Evolutionary conservation across 2,888 invertebrate genomes (phyloP).

Genomic region (Trissolcus japonicus): DNA sequence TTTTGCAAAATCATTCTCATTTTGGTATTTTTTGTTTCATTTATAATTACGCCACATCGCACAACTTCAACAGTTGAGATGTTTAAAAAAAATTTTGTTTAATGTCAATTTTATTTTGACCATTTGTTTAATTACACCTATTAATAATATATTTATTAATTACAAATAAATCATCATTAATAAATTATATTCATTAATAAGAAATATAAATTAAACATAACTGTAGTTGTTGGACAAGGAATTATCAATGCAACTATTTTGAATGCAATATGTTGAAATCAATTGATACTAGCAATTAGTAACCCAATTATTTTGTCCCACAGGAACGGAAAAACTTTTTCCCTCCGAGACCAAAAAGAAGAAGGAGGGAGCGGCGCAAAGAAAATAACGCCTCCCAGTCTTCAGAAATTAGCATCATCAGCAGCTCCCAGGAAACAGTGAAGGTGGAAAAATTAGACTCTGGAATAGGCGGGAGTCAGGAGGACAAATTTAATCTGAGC

Average conservation of each 20-base stretch:
- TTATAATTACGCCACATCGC: background rate
- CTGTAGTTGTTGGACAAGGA: too few relatives aligned
- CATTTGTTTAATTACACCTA: background rate
- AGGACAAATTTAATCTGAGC: conserved; percentile 17
- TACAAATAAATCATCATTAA: too few relatives aligned
- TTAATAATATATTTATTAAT: background rate
- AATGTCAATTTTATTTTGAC: background rate
- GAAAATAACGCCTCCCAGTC: conserved; percentile 31
- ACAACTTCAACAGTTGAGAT: too few relatives aligned
- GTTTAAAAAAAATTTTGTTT: too few relatives aligned
- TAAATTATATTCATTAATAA: too few relatives aligned
- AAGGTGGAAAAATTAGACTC: conserved; percentile 15
- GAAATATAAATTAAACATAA: too few relatives aligned
- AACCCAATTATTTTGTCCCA: conserved; percentile 60
- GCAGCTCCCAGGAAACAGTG: conserved; percentile 24
- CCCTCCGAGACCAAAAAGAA: conserved; percentile 80
- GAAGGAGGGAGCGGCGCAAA: conserved; percentile 42
- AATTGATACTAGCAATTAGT: background rate
- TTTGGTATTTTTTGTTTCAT: background rate
- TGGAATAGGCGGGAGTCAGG: conserved; percentile 25
- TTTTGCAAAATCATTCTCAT: background rate
- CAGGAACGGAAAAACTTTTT: conserved; percentile 83
- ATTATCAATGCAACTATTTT: too few relatives aligned
- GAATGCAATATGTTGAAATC: background rate
- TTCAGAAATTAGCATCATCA: background rate